phyloP scores from a whole-genome alignment of 2,888 invertebrate genomes.

The Ellobium chinense region DNA sequence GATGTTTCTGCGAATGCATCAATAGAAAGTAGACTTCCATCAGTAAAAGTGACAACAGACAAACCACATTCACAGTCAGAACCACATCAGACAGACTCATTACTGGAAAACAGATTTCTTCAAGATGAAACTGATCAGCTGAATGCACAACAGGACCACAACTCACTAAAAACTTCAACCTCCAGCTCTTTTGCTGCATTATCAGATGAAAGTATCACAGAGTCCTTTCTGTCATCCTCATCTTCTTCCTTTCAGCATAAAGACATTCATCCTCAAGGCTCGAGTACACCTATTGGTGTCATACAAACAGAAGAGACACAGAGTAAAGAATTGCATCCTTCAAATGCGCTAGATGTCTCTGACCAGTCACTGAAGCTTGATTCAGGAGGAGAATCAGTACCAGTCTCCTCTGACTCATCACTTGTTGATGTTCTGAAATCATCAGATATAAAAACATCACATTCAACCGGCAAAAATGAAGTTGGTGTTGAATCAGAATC shows the following conservation, averaged over 20 bases:
- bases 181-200: slow-evolving; percentile 20
- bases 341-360: neutral
- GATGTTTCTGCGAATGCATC: too few relatives aligned
- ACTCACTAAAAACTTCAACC: neutral
- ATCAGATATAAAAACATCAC: neutral
- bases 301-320: neutral
- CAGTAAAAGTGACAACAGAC: too few relatives aligned
- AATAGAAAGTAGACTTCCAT: too few relatives aligned
- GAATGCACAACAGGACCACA: neutral
- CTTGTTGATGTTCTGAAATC: neutral
- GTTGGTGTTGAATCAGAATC: neutral
- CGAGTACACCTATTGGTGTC: neutral
- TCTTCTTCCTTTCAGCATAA: neutral
- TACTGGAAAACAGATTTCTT: too few relatives aligned
- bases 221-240: neutral
- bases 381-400: neutral
- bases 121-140: neutral
- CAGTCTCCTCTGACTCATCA: neutral
- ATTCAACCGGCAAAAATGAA: too few relatives aligned
- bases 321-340: neutral
- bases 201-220: slow-evolving; percentile 10
- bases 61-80: too few relatives aligned
- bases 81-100: too few relatives aligned
- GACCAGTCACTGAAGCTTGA: neutral
- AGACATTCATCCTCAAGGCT: neutral